Conservation (phyloP, 2,113 vertebrate genomes). For the Eonycteris spelaea region DNA sequence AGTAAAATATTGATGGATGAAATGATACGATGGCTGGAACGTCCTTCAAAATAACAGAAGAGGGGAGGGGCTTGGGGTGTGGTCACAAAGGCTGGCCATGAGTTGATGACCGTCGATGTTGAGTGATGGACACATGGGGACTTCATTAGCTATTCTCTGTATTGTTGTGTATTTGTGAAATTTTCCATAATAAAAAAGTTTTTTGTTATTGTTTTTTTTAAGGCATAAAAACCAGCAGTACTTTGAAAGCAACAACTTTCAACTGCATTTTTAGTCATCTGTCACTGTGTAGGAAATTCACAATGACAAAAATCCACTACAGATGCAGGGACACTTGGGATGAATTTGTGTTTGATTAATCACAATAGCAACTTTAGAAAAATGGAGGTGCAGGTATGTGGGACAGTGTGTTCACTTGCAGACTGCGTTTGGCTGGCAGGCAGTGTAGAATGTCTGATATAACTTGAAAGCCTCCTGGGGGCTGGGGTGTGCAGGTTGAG, state of each 20-base stretch:
- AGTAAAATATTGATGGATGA: not conserved
- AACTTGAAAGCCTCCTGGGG: no score
- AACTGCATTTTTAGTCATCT: not conserved
- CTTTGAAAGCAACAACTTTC: not conserved
- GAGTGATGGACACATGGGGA: accelerated
- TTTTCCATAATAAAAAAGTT: not conserved
- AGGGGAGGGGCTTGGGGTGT: accelerated
- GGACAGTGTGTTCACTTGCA: accelerated
- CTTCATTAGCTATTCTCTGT: not conserved
- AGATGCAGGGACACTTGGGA: not conserved
- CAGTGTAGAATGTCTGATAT: not conserved
- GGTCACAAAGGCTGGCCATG: accelerated
- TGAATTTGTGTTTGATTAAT: not conserved
- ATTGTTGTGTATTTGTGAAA: not conserved
- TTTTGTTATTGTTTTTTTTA: not conserved
- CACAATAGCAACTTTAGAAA: not conserved
- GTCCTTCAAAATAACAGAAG: not conserved
- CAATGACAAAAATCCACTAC: not conserved
- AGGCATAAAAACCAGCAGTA: not conserved
- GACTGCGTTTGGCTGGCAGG: accelerated
- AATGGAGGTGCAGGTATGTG: not conserved
- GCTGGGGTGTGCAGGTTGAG: not conserved
- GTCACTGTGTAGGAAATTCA: not conserved
- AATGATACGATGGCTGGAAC: not conserved
- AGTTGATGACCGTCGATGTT: no score